Evolutionary conservation across 2,888 invertebrate genomes (phyloP), one percentile per base, ranked within the genome.

Genomic region (Agriopis leucophaearia): DNA sequence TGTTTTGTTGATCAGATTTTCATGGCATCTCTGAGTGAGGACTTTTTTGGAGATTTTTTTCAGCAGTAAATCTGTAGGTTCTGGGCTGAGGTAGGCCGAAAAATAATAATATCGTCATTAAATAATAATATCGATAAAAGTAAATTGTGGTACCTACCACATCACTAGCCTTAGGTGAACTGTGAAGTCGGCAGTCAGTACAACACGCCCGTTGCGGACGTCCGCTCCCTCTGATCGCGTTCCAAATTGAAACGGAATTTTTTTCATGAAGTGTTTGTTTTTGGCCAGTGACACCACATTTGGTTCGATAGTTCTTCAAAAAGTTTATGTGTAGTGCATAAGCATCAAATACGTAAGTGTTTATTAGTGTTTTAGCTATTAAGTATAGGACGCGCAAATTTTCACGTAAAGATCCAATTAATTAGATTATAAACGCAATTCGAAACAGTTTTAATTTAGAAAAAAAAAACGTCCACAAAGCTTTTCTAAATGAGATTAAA

Each of bases 141-240:
- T 16, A 18, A 61, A 61, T 44, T 51, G 57, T 45, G 71, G 62
- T 57, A 47, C 8, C 27, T 74, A 18, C 18, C 75, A 66, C 91
- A 81, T 81, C 90, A 75, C 89, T 89, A 88, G 64, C 68, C 71
- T 71, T 74, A 74, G 76, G 82, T 80, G 79, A 83, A 80, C 79
- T 27, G 38, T 38, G 38, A 7, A 38, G 8, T 81, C 83, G 85
- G 80, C 87, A 90, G 89, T 92, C 84, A 81, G 86, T 84, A 80
- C 79, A 86, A 82, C 74, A 83, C 86, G 80, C 75, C 77, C 84
- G 86, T 74, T 81, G 88, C 82, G 85, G 78, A 84, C 81, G 86
- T 82, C 77, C 82, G 88, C 80, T 77, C 79, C 74, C 74, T 80
- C 88, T 83, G 86, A 76, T 78, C 76, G 71, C 74, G 74, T 78